Evolutionary conservation across 2,113 vertebrate genomes (phyloP), one percentile per base, ranked within the genome.

Genomic region (Eretmochelys imbricata): DNA sequence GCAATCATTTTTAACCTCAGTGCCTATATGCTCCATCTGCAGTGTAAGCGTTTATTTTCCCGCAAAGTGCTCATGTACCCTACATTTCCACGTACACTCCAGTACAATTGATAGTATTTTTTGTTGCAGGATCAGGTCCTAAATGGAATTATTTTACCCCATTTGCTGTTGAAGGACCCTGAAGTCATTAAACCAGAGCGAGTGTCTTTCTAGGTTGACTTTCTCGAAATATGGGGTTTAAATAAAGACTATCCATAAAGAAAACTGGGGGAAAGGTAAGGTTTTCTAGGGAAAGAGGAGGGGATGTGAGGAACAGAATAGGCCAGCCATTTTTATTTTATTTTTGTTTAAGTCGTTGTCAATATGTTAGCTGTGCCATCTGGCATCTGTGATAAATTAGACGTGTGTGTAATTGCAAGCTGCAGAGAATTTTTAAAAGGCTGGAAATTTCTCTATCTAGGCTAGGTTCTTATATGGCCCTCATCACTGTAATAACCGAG

Each of bases 341-440:
- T 91, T 96, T 96, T 96, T 93, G 95, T 82, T 95, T 87, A 86
- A 97, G 93, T 94, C 83, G 88, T 51, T 94, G 97, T 96, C 97
- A 97, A 90, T 91, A 84, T 57, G 29, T 92, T 96, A 35, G 69
- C 92, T 96, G 93, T 97, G 96, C 95, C 94, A 87, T 97, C 97
- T 96, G 96, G 95, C 97, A 97, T 87, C 93, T 3, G 25, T 91
- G 92, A 97, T 97, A 97, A 97, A 97, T 96, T 88, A 94, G 88
- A 94, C 90, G 5, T 91, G 35, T 85, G 88, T 96, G 94, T 96
- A 97, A 96, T 85, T 94, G 96, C 97, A 97, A 97, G 91, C 91
- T 91, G 94, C 96, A 95, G 95, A 93, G 97, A 94, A 93, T 97
- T 96, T 96, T 78, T 97, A 96, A 95, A 93, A 96, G 95, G 42